Percentiles rank a stretch among this genome's conserved stretches.
These are phyloP conservation scores for Lipophrys pholis DNA, from an alignment of 2,113 vertebrate species.

Conservation along the genomic window DNA sequence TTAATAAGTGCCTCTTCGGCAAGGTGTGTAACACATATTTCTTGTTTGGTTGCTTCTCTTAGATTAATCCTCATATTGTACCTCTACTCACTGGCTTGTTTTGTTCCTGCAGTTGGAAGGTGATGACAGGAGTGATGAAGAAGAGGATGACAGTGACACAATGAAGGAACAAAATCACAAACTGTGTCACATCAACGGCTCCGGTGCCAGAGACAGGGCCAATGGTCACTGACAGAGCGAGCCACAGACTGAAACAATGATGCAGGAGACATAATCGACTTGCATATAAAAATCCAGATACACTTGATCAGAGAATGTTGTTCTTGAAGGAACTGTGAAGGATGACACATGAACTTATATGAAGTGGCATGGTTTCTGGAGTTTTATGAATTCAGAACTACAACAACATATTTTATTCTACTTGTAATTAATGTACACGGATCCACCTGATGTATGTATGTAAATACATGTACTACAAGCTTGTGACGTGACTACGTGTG, in stretches of 20 bases:
- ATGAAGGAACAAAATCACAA: slow-evolving; percentile 46
- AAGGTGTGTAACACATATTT: slow-evolving; percentile 79
- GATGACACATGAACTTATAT: slow-evolving; percentile 25
- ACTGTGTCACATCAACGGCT: slow-evolving; percentile 55
- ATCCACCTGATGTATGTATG: too few relatives aligned
- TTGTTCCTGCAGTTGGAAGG: slow-evolving; percentile 66
- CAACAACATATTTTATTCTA: slow-evolving; percentile 2
- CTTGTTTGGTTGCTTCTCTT: not conserved
- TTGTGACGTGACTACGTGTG: too few relatives aligned
- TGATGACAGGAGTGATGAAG: slow-evolving; percentile 75
- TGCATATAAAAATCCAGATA: slow-evolving; percentile 9
- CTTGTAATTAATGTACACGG: not conserved
- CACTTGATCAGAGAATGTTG: slow-evolving; percentile 3
- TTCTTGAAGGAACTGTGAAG: slow-evolving; percentile 36
- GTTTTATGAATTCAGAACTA: not conserved
- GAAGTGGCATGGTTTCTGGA: slow-evolving; percentile 10
- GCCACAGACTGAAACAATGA: not conserved
- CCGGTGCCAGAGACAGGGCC: slow-evolving; percentile 55
- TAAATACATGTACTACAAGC: too few relatives aligned
- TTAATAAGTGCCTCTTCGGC: slow-evolving; percentile 85
- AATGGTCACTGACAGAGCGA: slow-evolving; percentile 63
- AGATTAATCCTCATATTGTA: not conserved
- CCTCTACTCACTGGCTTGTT: slow-evolving; percentile 11
- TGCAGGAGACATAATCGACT: slow-evolving; percentile 13
- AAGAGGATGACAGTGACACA: slow-evolving; percentile 71